These are phyloP conservation scores for Calliopum simillimum DNA, from an alignment of 2,888 invertebrate genomes.

Conservation along the genomic window DNA sequence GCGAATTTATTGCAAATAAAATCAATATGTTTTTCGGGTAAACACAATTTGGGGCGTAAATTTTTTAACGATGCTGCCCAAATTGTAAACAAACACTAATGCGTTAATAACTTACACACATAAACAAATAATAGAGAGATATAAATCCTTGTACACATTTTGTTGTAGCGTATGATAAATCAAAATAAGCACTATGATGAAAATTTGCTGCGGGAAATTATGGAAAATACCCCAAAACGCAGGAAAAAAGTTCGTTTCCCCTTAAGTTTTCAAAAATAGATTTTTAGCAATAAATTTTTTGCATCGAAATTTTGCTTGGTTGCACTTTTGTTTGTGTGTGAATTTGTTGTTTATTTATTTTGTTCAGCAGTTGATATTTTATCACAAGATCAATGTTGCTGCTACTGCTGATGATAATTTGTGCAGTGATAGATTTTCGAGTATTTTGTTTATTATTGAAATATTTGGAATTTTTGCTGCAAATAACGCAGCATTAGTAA, in stretches of 20 bases:
- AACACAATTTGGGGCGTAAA: no score
- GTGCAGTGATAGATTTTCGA: neutral
- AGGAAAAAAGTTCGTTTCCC: no score
- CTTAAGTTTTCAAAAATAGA: no score
- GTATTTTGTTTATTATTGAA: neutral
- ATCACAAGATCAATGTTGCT: slow-evolving; percentile 9
- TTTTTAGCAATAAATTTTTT: no score
- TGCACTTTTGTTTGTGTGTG: neutral
- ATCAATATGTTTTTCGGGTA: neutral
- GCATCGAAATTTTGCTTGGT: neutral
- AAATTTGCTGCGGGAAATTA: no score
- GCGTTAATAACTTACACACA: no score
- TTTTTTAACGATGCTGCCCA: no score
- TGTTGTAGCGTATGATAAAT: neutral
- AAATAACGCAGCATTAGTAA: neutral
- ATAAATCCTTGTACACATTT: slow-evolving; percentile 3
- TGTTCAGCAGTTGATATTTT: neutral
- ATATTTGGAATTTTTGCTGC: neutral
- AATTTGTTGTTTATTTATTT: neutral
- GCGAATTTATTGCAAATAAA: slow-evolving; percentile 33
- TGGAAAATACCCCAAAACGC: no score
- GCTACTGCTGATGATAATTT: neutral
- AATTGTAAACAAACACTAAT: no score
- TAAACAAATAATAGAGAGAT: no score
- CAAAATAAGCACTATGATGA: no score